Percentiles rank a stretch among this genome's conserved stretches.
Evolutionary conservation across 1,140 invertebrate genomes (phyloP).

Genomic region (Orussus abietinus): DNA sequence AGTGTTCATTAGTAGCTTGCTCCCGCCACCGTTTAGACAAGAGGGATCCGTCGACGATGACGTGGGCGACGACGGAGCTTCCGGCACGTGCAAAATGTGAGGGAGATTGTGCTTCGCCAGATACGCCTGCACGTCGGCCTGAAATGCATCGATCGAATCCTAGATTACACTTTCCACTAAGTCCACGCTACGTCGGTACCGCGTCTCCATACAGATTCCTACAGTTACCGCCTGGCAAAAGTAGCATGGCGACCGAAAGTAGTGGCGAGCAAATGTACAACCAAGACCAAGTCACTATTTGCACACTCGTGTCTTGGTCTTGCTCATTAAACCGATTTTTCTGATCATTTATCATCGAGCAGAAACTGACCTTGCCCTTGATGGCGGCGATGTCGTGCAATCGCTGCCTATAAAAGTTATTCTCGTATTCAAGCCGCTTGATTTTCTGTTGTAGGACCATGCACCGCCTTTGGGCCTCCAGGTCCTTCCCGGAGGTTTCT

Average conservation of each 20-base stretch:
- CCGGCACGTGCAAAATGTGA: slow-evolving; percentile 52
- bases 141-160: too few relatives aligned
- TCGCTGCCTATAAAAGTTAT: slow-evolving; percentile 64
- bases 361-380: slow-evolving; percentile 44
- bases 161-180: too few relatives aligned
- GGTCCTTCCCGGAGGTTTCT: slow-evolving; percentile 72
- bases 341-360: too few relatives aligned
- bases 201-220: too few relatives aligned
- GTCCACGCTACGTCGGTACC: too few relatives aligned
- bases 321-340: too few relatives aligned
- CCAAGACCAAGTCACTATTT: too few relatives aligned
- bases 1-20: slow-evolving; percentile 23
- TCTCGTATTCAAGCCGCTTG: slow-evolving; percentile 68
- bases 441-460: slow-evolving; percentile 72
- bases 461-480: slow-evolving; percentile 68
- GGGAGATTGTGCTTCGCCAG: slow-evolving; percentile 52
- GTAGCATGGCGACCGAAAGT: too few relatives aligned
- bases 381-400: slow-evolving; percentile 58
- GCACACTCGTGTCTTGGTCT: too few relatives aligned
- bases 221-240: too few relatives aligned
- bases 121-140: slow-evolving; percentile 54
- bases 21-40: slow-evolving; percentile 35
- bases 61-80: slow-evolving; percentile 19
- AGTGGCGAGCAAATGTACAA: too few relatives aligned
- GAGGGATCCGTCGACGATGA: slow-evolving; percentile 24